A percentile compares a stretch with the other conserved stretches of the same genome.
Evolutionary conservation across 2,888 invertebrate species (phyloP).

Genomic region (Agrotis clavis): DNA sequence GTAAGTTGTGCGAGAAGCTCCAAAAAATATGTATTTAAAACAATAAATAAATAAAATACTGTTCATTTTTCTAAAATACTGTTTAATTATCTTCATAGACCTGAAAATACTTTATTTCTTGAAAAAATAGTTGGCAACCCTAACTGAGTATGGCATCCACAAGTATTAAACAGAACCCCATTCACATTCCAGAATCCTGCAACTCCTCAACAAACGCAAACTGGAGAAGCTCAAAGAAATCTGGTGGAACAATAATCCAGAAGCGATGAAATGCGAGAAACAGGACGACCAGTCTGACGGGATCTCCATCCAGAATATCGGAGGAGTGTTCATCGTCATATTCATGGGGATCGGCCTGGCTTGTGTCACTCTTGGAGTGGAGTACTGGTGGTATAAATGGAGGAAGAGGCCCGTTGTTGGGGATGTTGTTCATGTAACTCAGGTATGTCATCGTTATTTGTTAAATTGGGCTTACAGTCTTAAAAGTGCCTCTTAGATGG

Average conservation of each 20-base stretch:
- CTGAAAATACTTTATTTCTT: too few species aligned
- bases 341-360: conserved; percentile 98
- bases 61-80: too few species aligned
- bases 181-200: conserved; percentile 94
- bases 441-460: conserved; percentile 74
- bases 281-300: conserved; percentile 98
- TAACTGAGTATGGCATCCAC: too few species aligned
- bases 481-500: too few species aligned
- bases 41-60: too few species aligned
- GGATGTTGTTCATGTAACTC: conserved; percentile 92
- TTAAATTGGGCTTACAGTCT: background rate
- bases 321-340: conserved; percentile 99
- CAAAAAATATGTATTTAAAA: too few species aligned
- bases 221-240: conserved; percentile 98
- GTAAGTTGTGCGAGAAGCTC: too few species aligned
- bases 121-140: too few species aligned
- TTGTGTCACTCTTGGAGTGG: conserved; percentile 97
- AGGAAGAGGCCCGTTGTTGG: conserved; percentile 92
- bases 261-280: conserved; percentile 94
- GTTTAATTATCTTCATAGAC: too few species aligned
- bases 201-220: conserved; percentile 97
- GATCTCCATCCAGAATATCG: conserved; percentile 99
- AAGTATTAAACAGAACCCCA: too few species aligned
- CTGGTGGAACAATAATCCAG: conserved; percentile 98
- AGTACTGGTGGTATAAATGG: conserved; percentile 98